Evolutionary conservation across 1,140 invertebrate species (phyloP), one percentile per base, ranked within the genome.

Genomic region (Trissolcus basalis): DNA sequence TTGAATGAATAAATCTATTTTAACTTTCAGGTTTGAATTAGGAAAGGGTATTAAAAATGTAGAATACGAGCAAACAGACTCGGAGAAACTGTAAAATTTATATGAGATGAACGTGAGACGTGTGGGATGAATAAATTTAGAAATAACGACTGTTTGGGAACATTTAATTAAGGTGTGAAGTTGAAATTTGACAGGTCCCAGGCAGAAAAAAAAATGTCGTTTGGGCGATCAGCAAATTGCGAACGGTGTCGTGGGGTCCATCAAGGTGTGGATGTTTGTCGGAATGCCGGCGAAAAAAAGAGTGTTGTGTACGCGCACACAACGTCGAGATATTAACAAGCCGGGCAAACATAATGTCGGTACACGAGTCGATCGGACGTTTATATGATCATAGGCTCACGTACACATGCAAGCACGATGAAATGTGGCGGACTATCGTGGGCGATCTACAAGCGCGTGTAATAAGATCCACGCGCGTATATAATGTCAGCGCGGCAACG

Each of bases 391-490:
- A 63, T 72, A 72, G 67, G 53, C 49, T 41, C 36, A 44, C 69
- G 49, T 58, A 60, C 47, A 67, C 45, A 51, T 49, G 19, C 32
- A 2, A 41, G 9, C 19, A 27, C 19, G 67, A 69, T 68, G 51
- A 76, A 59, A 55, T 67, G 63, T 61, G 60, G 39, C 48, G 15
- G 65, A 69, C 43, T 65, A 77, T 70, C 59, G 80, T 82, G 77
- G 79, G 79, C 79, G 79, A 82, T 76, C 73, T 73, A 67, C 75
- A 60, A 54, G 69, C 50, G 72, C 68, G 64, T 74, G 79, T 82
- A 79, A 83, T 82, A 83, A 83, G 75, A 78, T 54, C 64, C 75
- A 78, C 75, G 56, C 69, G 69, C 69, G 69, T 73, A 73, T 68
- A 69, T 70, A 73, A 70, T 65, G 75, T 73, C 75, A 72, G 64